Percentiles rank a stretch among this genome's conserved stretches.
These are phyloP conservation scores for Eupeodes luniger DNA, from an alignment of 2,888 invertebrate genomes.

Conservation along the genomic window DNA sequence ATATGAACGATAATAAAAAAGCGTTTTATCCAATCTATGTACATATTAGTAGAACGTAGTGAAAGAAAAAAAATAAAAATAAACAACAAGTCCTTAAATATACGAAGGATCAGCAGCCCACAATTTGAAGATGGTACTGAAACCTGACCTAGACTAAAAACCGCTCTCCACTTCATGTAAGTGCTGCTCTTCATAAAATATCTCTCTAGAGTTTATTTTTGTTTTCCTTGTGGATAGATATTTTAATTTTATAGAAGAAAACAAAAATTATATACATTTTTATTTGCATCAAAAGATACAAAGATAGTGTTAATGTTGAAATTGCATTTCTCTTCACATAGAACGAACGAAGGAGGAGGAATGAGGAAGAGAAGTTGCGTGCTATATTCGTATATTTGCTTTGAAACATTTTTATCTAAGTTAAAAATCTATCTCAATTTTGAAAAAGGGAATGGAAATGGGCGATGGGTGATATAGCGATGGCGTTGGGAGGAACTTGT, in stretches of 20 bases:
- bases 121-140: constrained; percentile 36
- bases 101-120: neutral
- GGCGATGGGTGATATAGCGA: neutral
- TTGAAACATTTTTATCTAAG: constrained; percentile 36
- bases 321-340: constrained; percentile 48
- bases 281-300: neutral
- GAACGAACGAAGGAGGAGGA: neutral
- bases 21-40: constrained; percentile 30
- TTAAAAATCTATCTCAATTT: constrained; percentile 41
- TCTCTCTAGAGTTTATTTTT: no score
- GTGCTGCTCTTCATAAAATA: constrained; percentile 9
- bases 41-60: neutral
- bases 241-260: neutral
- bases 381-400: constrained; percentile 11
- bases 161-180: constrained; percentile 21
- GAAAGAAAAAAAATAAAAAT: neutral
- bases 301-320: constrained; percentile 47
- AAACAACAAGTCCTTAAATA: constrained; percentile 23
- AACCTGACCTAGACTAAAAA: constrained; percentile 8
- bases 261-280: neutral
- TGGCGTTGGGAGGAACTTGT: constrained; percentile 34
- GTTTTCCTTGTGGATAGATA: neutral
- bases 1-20: constrained; percentile 56
- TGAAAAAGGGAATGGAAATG: neutral
- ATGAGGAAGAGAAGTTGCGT: constrained; percentile 47